Evolutionary conservation across 2,888 invertebrate genomes (phyloP).

Genomic region (Aporophyla nigra): DNA sequence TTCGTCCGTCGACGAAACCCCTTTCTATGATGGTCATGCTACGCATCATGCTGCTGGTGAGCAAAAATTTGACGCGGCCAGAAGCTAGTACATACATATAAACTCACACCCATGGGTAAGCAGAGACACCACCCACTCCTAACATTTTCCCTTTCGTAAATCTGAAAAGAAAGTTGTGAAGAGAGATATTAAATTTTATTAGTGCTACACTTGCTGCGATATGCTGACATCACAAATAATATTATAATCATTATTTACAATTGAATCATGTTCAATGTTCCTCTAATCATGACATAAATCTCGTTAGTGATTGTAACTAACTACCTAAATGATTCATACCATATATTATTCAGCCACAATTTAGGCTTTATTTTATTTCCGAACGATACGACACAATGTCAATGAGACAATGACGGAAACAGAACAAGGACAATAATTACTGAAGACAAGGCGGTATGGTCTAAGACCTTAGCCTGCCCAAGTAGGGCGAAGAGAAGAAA

Average conservation of each 20-base stretch:
- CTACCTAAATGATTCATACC: constrained; percentile 9
- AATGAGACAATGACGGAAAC: background rate
- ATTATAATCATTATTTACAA: background rate
- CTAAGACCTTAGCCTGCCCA: too few relatives aligned
- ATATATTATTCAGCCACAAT: background rate
- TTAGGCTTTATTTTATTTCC: background rate
- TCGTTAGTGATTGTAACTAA: background rate
- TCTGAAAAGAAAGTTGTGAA: background rate
- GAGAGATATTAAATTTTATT: too few relatives aligned
- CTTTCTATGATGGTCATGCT: too few relatives aligned
- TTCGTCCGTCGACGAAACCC: too few relatives aligned
- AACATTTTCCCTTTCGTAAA: background rate
- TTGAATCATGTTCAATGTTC: background rate
- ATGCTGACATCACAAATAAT: background rate
- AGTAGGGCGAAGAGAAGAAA: too few relatives aligned
- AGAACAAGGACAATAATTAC: too few relatives aligned
- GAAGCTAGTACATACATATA: background rate
- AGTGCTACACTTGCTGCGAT: background rate
- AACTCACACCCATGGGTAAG: background rate
- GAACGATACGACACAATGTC: constrained; percentile 10
- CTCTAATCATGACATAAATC: constrained; percentile 1
- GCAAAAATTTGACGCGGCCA: too few relatives aligned
- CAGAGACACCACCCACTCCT: background rate
- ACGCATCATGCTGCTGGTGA: too few relatives aligned
- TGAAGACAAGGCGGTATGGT: too few relatives aligned